Conservation (phyloP, 1,140 invertebrate genomes). For the Aphelenchoides fujianensis region DNA sequence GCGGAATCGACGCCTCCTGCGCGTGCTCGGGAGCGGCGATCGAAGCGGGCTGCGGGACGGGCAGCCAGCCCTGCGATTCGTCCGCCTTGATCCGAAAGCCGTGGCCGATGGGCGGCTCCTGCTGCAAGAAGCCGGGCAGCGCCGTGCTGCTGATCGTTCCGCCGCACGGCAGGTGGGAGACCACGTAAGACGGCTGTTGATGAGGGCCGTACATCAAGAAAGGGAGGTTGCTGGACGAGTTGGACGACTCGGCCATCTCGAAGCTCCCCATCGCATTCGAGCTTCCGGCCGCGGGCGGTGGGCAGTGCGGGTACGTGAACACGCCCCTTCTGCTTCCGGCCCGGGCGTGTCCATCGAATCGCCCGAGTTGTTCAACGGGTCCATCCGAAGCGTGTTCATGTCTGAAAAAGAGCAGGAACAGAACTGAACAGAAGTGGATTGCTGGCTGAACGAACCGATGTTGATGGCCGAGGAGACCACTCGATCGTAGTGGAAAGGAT, state of each 20-base stretch:
- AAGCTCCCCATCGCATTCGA: neutral
- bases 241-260: neutral
- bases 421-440: no score
- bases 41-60: neutral
- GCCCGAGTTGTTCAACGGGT: neutral
- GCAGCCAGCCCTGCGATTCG: constrained; percentile 2
- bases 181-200: constrained; percentile 48
- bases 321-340: neutral
- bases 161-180: constrained; percentile 35
- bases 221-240: constrained; percentile 5
- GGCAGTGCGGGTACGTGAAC: neutral
- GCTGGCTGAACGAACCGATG: constrained; percentile 31
- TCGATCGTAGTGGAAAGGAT: constrained; percentile 98
- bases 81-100: neutral
- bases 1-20: constrained; percentile 6
- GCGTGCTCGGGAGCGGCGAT: neutral
- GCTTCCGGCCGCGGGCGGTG: neutral
- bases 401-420: constrained; percentile 29
- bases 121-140: constrained; percentile 28
- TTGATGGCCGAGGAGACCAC: constrained; percentile 94
- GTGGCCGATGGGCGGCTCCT: constrained; percentile 13
- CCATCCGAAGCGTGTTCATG: constrained; percentile 37
- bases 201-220: constrained; percentile 47
- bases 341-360: neutral
- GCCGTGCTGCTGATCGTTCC: constrained; percentile 27